These are phyloP conservation scores for Reticulitermes speratus DNA, from an alignment of 1,140 invertebrate genomes.

Conservation along the genomic window DNA sequence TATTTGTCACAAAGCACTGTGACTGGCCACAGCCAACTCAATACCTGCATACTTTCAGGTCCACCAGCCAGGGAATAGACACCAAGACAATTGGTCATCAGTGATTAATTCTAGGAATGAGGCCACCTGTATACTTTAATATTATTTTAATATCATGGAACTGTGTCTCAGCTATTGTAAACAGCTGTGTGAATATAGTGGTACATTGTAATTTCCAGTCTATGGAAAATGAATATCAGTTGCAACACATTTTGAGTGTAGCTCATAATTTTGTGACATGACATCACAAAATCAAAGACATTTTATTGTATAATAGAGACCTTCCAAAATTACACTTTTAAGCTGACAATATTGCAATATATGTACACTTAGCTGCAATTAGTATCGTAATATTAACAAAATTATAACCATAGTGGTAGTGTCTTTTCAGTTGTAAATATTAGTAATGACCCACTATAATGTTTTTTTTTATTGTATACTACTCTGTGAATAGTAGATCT, in stretches of 20 bases:
- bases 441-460: background rate
- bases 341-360: background rate
- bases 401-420: background rate
- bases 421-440: background rate
- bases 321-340: background rate
- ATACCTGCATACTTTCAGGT: too few species aligned
- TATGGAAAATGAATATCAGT: background rate
- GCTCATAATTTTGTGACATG: background rate
- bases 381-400: slow-evolving; percentile 5
- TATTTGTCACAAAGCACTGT: too few species aligned
- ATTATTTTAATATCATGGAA: background rate
- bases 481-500: background rate
- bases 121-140: too few species aligned
- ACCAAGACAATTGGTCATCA: too few species aligned
- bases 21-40: too few species aligned
- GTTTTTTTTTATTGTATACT: background rate
- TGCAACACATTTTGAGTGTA: background rate
- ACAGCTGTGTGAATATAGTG: background rate
- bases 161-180: background rate
- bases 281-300: background rate
- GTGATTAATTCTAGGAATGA: too few species aligned
- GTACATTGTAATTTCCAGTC: background rate
- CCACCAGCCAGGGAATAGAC: too few species aligned
- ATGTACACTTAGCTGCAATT: background rate
- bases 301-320: background rate